Percentiles rank a stretch among this genome's conserved stretches.
phyloP scores from a whole-genome alignment of 1,140 invertebrate species.

The Macrobrachium nipponense region DNA sequence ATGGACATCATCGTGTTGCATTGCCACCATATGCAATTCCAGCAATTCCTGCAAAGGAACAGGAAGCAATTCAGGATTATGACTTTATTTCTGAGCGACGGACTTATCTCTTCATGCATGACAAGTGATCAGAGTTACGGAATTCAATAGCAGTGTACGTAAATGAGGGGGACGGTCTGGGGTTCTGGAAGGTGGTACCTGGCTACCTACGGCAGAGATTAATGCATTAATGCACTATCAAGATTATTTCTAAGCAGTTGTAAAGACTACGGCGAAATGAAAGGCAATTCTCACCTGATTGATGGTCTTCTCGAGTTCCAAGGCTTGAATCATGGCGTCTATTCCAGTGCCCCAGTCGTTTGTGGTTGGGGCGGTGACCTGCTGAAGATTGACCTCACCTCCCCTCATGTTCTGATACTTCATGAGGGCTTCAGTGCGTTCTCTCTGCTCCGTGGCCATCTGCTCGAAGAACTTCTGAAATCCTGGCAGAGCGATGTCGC shows the following conservation, averaged over 20 bases:
- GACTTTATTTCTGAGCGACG: too few relatives aligned
- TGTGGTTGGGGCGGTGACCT: conserved; percentile 74
- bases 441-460: conserved; percentile 80
- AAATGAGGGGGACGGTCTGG: too few relatives aligned
- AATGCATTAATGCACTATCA: too few relatives aligned
- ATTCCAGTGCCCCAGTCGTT: conserved; percentile 76
- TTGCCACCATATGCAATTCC: conserved; percentile 71
- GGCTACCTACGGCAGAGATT: too few relatives aligned
- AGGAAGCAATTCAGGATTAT: too few relatives aligned
- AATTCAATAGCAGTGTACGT: too few relatives aligned
- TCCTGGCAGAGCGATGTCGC: conserved; percentile 82
- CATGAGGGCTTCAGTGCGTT: conserved; percentile 80
- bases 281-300: conserved; percentile 70
- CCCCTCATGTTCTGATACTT: conserved; percentile 85
- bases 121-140: too few relatives aligned
- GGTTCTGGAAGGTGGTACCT: too few relatives aligned
- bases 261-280: neutral
- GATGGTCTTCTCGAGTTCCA: conserved; percentile 83
- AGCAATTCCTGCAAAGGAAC: conserved; percentile 74
- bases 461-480: conserved; percentile 80
- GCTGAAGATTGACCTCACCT: conserved; percentile 74
- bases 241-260: too few relatives aligned
- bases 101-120: too few relatives aligned
- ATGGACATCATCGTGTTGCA: conserved; percentile 77
- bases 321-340: conserved; percentile 79